Base-by-base conservation (phyloP, 1,140 invertebrate species). In the Pararge aegeria region DNA sequence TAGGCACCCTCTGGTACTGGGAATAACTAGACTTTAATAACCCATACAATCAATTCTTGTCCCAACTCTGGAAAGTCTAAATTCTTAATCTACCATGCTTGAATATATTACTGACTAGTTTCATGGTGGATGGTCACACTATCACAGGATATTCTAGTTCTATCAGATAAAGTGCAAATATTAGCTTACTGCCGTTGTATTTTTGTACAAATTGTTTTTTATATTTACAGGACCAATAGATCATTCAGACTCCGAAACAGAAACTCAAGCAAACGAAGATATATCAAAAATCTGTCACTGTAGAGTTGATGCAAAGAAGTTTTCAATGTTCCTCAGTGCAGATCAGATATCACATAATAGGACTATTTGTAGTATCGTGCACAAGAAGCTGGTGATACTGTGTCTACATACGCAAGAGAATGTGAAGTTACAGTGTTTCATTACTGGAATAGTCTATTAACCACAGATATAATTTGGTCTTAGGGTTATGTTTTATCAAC, bases 341-440 rank as follows among this genome's bases (percentile, higher is more conserved):
- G 88, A 90, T 19, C 83, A 88, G 51, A 88, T 89, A 44, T 79
- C 83, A 2, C 81, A 84, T 30, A 83, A 82, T 5, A 65, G 69
- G 21, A 83, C 83, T 1, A 55, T 90, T 12, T 90, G 89, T 52
- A 87, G 81, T 61, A 81, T 91, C 20, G 73, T 87, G n/a, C 83
- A 91, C 44, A 89, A 84, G 55, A 85, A 77, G 58, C 49, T 90
- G 18, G 75, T 88, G 0, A 77, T 80, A 34, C 55, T 91, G 44
- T 83, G 85, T 50, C 68, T 91, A 20, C 78, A 89, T 4, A 89
- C 87, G 1, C 76, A 89, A 56, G 84, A 87, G 46, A 82, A 85
- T 75, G 81, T 90, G 0, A 80, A 81, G 16, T 73, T 90, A 51
- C 81, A 90, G 61, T 91, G 87, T 69, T 90, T 89, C 75, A 89